A percentile compares a stretch with the other conserved stretches of the same genome.
Evolutionary conservation across 2,113 vertebrate species (phyloP).

Genomic region (Rhinolophus sinicus): DNA sequence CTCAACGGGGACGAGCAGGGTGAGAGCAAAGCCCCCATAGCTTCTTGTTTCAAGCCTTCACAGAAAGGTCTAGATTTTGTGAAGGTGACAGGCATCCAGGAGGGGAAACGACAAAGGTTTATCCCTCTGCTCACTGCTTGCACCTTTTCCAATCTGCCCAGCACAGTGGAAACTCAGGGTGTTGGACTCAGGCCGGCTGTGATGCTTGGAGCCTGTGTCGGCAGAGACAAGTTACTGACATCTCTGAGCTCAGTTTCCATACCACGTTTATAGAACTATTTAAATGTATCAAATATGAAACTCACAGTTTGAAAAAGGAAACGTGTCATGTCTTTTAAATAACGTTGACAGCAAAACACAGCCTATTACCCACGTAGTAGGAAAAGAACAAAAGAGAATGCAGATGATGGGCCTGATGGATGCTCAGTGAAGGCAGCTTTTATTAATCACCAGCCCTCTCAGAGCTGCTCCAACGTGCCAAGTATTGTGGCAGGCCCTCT

Average conservation of each 20-base stretch:
- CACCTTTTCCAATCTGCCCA: not conserved
- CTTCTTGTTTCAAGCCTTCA: not conserved
- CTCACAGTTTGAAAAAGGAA: slow-evolving; percentile 24
- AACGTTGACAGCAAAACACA: not conserved
- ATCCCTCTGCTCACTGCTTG: not conserved
- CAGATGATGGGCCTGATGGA: not conserved
- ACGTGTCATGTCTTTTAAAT: not conserved
- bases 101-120: not conserved
- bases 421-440: not conserved
- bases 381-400: not conserved
- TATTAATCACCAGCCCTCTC: not conserved
- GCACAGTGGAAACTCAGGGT: not conserved
- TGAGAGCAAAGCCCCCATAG: not conserved
- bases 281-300: slow-evolving; percentile 7
- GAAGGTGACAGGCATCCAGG: not conserved
- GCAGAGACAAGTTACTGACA: not conserved
- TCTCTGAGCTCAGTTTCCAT: not conserved
- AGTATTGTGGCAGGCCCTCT: not conserved
- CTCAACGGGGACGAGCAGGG: not conserved
- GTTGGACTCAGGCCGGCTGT: not conserved
- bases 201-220: not conserved
- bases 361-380: not conserved
- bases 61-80: not conserved
- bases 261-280: not conserved
- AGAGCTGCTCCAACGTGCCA: not conserved